phyloP scores from a whole-genome alignment of 2,113 vertebrate species.

The Siniperca chuatsi region DNA sequence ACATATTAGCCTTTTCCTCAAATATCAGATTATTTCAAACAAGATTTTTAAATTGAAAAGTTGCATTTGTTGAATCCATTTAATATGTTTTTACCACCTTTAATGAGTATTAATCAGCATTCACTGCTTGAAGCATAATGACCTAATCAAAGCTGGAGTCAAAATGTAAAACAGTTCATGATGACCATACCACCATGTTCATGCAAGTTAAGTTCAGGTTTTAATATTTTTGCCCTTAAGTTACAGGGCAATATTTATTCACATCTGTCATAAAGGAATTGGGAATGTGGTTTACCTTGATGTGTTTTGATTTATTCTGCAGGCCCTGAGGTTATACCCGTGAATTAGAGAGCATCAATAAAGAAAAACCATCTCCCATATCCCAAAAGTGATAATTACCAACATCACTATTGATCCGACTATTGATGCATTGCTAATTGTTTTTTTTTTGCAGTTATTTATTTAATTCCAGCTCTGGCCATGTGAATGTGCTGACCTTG shows the following conservation, averaged over 20 bases:
- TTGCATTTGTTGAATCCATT: slow-evolving; percentile 4
- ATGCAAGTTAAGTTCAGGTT: slow-evolving; percentile 52
- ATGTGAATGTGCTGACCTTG: slow-evolving; percentile 82
- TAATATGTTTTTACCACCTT: slow-evolving; percentile 21
- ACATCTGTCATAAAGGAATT: slow-evolving; percentile 75
- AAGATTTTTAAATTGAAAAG: slow-evolving; percentile 12
- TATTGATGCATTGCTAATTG: slow-evolving; percentile 87
- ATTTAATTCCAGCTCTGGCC: slow-evolving; percentile 78
- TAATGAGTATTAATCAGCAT: slow-evolving; percentile 32
- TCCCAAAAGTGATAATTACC: slow-evolving; percentile 88
- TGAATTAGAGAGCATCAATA: slow-evolving; percentile 81
- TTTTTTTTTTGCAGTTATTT: slow-evolving; percentile 80
- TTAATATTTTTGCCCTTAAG: slow-evolving; percentile 65
- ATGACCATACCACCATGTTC: slow-evolving; percentile 34
- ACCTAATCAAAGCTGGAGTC: slow-evolving; percentile 51
- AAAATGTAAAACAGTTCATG: slow-evolving; percentile 23
- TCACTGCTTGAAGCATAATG: slow-evolving; percentile 41
- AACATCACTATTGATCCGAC: slow-evolving; percentile 84
- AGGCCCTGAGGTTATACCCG: slow-evolving; percentile 73
- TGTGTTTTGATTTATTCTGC: slow-evolving; percentile 82
- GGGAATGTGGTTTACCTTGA: slow-evolving; percentile 77
- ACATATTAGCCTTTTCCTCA: slow-evolving; percentile 8
- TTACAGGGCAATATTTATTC: slow-evolving; percentile 69
- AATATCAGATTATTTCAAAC: slow-evolving; percentile 19
- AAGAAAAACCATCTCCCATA: slow-evolving; percentile 80